Percentiles rank a stretch among this genome's conserved stretches.
phyloP scores from a whole-genome alignment of 2,888 invertebrate species.

The Philonicus albiceps region DNA sequence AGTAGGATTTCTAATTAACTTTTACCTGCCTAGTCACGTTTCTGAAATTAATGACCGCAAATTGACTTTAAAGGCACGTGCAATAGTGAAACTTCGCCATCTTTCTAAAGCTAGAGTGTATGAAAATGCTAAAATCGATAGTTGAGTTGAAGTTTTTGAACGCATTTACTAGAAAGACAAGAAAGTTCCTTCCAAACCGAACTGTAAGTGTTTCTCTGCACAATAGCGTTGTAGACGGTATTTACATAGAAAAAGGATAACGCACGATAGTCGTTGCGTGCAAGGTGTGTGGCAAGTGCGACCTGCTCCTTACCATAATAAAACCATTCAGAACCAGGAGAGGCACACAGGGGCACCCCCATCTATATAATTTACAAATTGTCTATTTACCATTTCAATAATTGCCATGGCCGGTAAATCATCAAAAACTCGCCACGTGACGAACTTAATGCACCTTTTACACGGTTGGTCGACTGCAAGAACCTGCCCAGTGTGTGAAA shows the following conservation, averaged over 20 bases:
- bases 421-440: slow-evolving; percentile 53
- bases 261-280: slow-evolving; percentile 14
- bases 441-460: slow-evolving; percentile 55
- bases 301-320: slow-evolving; percentile 41
- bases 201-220: neutral
- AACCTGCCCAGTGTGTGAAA: slow-evolving; percentile 42
- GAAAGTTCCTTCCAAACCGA: neutral
- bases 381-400: slow-evolving; percentile 48
- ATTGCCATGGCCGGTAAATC: slow-evolving; percentile 47
- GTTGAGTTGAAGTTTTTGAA: neutral
- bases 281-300: slow-evolving; percentile 36
- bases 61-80: neutral
- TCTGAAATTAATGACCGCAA: neutral
- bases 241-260: neutral
- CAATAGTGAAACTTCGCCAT: neutral
- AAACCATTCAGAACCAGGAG: slow-evolving; percentile 57
- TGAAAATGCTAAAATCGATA: neutral
- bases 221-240: neutral
- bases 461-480: slow-evolving; percentile 52
- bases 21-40: neutral
- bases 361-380: slow-evolving; percentile 49
- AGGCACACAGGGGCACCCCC: slow-evolving; percentile 42
- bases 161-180: neutral
- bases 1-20: neutral
- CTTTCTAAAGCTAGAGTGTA: neutral